These are phyloP conservation scores for Clarias platycephalus DNA, from an alignment of 2,797 vertebrate species.

Conservation along the genomic window DNA sequence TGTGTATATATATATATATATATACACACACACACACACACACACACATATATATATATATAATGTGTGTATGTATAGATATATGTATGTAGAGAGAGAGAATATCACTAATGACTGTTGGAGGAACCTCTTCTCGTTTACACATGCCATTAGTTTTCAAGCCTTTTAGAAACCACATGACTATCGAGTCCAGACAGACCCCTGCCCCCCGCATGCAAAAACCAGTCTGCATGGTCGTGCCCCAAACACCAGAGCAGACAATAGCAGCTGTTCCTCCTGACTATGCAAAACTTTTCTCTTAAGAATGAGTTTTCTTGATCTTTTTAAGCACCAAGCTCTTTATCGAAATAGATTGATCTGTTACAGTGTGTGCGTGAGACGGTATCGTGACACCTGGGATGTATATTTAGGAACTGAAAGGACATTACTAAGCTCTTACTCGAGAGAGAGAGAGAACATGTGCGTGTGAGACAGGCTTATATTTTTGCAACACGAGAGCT, in stretches of 20 bases:
- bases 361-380: neutral
- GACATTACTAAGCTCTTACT: neutral
- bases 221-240: conserved; percentile 6
- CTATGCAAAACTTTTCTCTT: conserved; percentile 4
- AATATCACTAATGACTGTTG: neutral
- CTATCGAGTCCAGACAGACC: conserved; percentile 38
- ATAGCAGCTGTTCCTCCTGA: conserved; percentile 33
- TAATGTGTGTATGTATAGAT: too few species aligned
- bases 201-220: conserved; percentile 39
- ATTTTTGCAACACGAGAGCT: neutral
- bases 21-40: too few species aligned
- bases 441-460: too few species aligned
- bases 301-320: neutral
- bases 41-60: too few species aligned
- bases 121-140: neutral
- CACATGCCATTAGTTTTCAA: conserved; percentile 14
- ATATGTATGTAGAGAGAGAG: too few species aligned
- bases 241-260: conserved; percentile 28
- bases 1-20: too few species aligned
- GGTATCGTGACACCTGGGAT: neutral
- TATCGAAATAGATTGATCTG: neutral
- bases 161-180: conserved; percentile 49
- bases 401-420: conserved; percentile 11
- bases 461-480: neutral
- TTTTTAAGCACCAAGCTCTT: neutral